Conservation (phyloP, 2,113 vertebrate genomes). For the Emydura subglobosa region DNA sequence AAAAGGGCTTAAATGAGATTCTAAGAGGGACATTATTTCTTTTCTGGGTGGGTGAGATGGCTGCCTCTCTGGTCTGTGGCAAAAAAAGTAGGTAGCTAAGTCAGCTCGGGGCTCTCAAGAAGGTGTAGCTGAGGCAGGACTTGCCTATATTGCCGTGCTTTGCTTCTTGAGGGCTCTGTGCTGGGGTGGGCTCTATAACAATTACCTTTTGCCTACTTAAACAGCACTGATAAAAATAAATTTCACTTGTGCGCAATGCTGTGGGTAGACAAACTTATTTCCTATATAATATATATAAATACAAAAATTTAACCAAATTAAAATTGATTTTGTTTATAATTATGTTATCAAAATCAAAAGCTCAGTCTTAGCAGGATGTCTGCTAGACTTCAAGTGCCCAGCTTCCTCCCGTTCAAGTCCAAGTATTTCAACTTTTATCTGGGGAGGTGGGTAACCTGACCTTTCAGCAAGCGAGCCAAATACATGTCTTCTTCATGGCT, state of each 20-base stretch:
- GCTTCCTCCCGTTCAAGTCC: constrained; percentile 66
- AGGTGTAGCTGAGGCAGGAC: neutral
- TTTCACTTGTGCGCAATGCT: constrained; percentile 49
- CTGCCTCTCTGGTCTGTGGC: neutral
- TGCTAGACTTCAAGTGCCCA: constrained; percentile 66
- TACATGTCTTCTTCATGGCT: constrained; percentile 75
- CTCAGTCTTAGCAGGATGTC: constrained; percentile 55
- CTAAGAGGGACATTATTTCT: neutral
- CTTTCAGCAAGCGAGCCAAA: constrained; percentile 66
- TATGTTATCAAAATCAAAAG: constrained; percentile 65
- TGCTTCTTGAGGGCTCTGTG: neutral
- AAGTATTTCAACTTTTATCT: constrained; percentile 68
- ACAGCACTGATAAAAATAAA: constrained; percentile 68
- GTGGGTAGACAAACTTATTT: constrained; percentile 44
- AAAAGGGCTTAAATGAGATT: neutral
- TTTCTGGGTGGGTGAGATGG: neutral
- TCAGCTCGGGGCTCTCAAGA: neutral
- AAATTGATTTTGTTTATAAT: constrained; percentile 56
- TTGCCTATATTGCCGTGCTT: neutral
- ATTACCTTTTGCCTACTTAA: constrained; percentile 53
- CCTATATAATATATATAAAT: constrained; percentile 45
- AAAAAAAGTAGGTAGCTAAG: neutral
- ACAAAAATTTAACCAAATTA: constrained; percentile 55
- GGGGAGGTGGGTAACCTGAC: constrained; percentile 79
- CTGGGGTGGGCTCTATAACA: neutral